Base-by-base conservation (phyloP, 2,113 vertebrate genomes). In the Marmota flaviventris region DNA sequence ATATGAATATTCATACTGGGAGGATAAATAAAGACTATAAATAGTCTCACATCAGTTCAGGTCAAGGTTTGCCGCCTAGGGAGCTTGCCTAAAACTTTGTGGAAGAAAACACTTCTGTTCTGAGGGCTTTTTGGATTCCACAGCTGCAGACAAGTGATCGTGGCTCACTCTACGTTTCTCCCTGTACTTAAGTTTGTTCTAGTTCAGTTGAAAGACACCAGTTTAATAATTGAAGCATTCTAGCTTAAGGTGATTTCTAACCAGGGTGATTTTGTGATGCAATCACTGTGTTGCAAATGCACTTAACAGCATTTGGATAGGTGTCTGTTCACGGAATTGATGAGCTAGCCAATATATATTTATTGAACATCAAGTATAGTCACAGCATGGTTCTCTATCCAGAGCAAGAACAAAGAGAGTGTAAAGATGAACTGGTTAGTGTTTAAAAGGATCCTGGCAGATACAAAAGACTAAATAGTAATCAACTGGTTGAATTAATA, bases 1-100 rank as follows among this genome's bases (percentile, higher is more conserved):
- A 17, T 51, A 79, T 92, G 89, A 87, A 90, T 94, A 70, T 87
- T 94, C 94, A 96, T 45, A 58, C 29, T 45, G 56, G 17, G 56
- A 84, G 56, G 63, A 82, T 77, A 89, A 94, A 79, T 89, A 51
- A 72, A 77, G 24, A 61, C 61, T 94, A 72, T 94, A 89, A 88
- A 89, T 94, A 65, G 73, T 45, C 39, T 85, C 65, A 14, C 3
- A 56, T 72, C 51, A 42, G 85, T 90, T 93, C 89, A 90, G 73
- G 96, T 93, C 90, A 95, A 51, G 42, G 48, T 96, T 84, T 91
- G 67, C 56, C 1, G 1, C 51, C 11, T 4, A 56, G 58, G 90
- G 82, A 95, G 22, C 72, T 88, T 65, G 65, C 16, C 78, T 96
- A 27, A 75, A 94, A 76, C 65, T n/a, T 91, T 89, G 34, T 75